A percentile compares a stretch with the other conserved stretches of the same genome.
Conservation (phyloP, 2,888 invertebrate genomes). For the Chymomyza caudatula region DNA sequence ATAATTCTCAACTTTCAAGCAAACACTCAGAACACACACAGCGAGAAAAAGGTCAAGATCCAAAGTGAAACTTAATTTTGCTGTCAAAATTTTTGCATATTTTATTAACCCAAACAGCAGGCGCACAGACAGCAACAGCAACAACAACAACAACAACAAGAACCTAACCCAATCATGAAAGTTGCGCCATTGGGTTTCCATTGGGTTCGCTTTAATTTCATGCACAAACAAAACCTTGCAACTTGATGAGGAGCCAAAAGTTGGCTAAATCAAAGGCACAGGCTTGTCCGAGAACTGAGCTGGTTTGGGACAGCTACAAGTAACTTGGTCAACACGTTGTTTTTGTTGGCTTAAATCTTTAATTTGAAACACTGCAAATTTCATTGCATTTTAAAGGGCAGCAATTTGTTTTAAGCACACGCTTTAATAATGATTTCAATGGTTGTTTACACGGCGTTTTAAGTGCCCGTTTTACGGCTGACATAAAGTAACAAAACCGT, state of each 20-base stretch:
- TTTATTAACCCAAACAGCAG: conserved; percentile 58
- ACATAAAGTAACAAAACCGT: neutral
- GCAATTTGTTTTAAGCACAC: neutral
- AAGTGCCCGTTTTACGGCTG: neutral
- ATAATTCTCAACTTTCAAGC: neutral
- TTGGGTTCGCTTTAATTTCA: conserved; percentile 58
- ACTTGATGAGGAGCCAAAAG: conserved; percentile 39
- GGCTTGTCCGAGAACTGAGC: neutral
- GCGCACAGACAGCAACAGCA: neutral
- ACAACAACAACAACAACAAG: neutral
- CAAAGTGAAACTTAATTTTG: conserved; percentile 61
- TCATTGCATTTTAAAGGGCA: neutral
- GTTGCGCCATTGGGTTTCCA: conserved; percentile 38
- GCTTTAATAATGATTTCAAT: too few species aligned
- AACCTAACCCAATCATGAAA: conserved; percentile 64
- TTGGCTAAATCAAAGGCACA: conserved; percentile 19
- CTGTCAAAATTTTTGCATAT: conserved; percentile 60
- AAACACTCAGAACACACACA: neutral
- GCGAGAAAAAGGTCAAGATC: conserved; percentile 25
- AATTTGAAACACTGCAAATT: conserved; percentile 3
- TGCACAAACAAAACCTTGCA: conserved; percentile 63
- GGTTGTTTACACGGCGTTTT: neutral
- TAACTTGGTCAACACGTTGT: neutral
- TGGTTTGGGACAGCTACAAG: neutral
- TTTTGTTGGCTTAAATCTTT: conserved; percentile 7